phyloP scores from a whole-genome alignment of 2,888 invertebrate genomes.

The Catocala fraxini region DNA sequence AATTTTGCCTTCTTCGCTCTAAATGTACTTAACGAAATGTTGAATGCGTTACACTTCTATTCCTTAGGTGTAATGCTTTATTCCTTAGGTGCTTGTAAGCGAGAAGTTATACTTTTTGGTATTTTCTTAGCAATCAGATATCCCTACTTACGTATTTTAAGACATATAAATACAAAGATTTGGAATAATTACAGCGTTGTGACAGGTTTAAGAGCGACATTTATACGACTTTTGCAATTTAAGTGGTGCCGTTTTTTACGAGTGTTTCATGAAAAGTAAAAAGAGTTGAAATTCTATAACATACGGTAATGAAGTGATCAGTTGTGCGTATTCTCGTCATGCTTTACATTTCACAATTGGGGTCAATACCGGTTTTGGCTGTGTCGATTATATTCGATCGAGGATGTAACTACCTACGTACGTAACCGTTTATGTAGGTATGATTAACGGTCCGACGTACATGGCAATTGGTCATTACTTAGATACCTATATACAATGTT shows the following conservation, averaged over 20 bases:
- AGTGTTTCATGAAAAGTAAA: constrained; percentile 7
- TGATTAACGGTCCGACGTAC: constrained; percentile 22
- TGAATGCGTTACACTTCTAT: too few relatives aligned
- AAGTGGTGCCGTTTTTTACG: constrained; percentile 1
- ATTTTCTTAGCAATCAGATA: too few relatives aligned
- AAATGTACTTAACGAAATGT: too few relatives aligned
- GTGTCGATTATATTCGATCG: constrained; percentile 51
- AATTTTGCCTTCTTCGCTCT: too few relatives aligned
- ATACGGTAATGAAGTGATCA: constrained; percentile 42
- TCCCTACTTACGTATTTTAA: too few relatives aligned
- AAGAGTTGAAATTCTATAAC: constrained; percentile 23
- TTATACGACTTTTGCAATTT: constrained; percentile 10
- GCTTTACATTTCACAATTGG: constrained; percentile 76
- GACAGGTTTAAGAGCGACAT: constrained; percentile 13
- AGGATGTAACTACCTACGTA: constrained; percentile 42
- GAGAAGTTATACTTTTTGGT: too few relatives aligned
- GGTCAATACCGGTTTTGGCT: constrained; percentile 75
- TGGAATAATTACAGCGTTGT: constrained; percentile 10
- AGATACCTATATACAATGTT: constrained; percentile 1
- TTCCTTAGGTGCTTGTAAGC: too few relatives aligned
- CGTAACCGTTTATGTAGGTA: constrained; percentile 22
- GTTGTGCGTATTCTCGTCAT: constrained; percentile 63
- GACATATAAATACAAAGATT: constrained; percentile 5
- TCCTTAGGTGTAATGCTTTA: too few relatives aligned
- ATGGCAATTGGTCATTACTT: constrained; percentile 24